phyloP scores from a whole-genome alignment of 2,797 vertebrate genomes.

The Lacerta agilis region DNA sequence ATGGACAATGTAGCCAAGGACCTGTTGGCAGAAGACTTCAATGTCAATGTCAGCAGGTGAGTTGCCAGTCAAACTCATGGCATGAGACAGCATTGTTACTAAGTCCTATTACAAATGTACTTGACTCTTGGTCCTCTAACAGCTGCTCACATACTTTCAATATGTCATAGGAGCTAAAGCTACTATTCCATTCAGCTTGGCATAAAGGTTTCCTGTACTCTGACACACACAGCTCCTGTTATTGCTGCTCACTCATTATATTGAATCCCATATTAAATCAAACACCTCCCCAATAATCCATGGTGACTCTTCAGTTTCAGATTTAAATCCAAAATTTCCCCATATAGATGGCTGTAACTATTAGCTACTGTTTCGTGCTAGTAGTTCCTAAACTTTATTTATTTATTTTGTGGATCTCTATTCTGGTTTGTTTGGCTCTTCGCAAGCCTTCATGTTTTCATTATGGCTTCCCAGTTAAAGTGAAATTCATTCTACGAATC shows the following conservation, averaged over 20 bases:
- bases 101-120: background rate
- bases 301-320: background rate
- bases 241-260: background rate
- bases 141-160: background rate
- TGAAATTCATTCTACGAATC: background rate
- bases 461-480: background rate
- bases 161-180: background rate
- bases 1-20: background rate
- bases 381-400: background rate
- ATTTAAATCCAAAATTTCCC: background rate
- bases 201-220: background rate
- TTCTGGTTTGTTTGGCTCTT: background rate
- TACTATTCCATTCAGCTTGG: background rate
- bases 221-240: background rate
- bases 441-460: background rate
- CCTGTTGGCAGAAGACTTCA: background rate
- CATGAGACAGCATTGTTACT: background rate
- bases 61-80: background rate
- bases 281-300: background rate
- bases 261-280: background rate
- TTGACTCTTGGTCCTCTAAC: too few relatives aligned
- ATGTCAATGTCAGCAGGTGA: background rate
- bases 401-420: too few relatives aligned
- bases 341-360: background rate
- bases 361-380: background rate